Base-by-base conservation (phyloP, 2,888 invertebrate species). In the Crepidodera aurea region DNA sequence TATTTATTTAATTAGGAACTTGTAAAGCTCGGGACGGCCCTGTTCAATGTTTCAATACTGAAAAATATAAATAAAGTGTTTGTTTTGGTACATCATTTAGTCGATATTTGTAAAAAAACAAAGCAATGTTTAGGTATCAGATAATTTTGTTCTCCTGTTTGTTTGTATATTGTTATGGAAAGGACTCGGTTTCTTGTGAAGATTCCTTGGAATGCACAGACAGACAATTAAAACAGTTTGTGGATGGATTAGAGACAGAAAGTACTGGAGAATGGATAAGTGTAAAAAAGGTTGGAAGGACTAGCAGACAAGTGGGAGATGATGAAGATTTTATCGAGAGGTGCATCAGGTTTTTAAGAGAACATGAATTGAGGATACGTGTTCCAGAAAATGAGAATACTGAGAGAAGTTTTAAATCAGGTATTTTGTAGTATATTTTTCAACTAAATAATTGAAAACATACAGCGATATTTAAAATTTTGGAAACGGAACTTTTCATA, bases 331-430 rank as follows among this genome's bases (percentile, higher is more conserved):
- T 84, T 27, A 73, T 83, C 56, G 84, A 84, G 65, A 82, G 84
- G 66, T 78, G 83, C 68, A 76, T 82, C 63, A 79, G 82, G 62
- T 85, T 83, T 72, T 71, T 85, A 65, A 74, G 78, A 51, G 82
- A 80, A 32, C 84, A 84, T 66, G 82, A 84, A 69, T 69, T 85
- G 57, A 82, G 80, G 69, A 75, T 84, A 46, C 77, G 72, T 62
- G 62, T 82, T 51, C 81, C 83, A 13, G 77, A 79, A 50, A 73
- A 77, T 70, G 77, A 79, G 48, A 73, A 77, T 70, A 71, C 79
- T 75, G 72, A 80, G 74, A 73, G 75, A 62, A 70, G 66, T 51
- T 15, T 74, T 4, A 68, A 71, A 71, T 72, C 59, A 62, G 71
- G 71, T 71, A 67, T 67, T 39, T n/a, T n/a, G n/a, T n/a, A n/a